These are phyloP conservation scores for Watsonalla binaria DNA, from an alignment of 2,888 invertebrate genomes.

Conservation along the genomic window DNA sequence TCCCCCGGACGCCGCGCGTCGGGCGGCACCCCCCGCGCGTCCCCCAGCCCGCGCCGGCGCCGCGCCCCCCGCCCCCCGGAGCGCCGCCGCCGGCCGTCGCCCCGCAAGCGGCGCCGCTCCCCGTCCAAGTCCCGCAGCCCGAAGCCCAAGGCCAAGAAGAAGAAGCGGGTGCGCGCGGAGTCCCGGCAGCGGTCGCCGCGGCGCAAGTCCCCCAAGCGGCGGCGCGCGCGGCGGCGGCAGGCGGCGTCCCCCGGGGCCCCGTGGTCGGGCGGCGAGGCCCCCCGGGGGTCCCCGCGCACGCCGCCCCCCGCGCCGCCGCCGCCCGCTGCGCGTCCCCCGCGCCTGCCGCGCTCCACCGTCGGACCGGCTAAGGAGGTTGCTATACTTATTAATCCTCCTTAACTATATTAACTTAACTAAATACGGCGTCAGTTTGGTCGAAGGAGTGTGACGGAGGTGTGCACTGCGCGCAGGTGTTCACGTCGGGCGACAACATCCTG, in stretches of 20 bases:
- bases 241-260: slow-evolving; percentile 8
- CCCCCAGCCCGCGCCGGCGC: slow-evolving; percentile 61
- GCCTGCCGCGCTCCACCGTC: slow-evolving; percentile 50
- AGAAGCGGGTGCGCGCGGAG: slow-evolving; percentile 45
- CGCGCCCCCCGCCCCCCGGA: slow-evolving; percentile 20
- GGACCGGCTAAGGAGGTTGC: slow-evolving; percentile 85
- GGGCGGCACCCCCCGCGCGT: slow-evolving; percentile 78
- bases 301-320: slow-evolving; percentile 39
- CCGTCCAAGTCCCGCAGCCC: slow-evolving; percentile 19
- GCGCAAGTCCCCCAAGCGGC: slow-evolving; percentile 24
- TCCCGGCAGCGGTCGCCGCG: slow-evolving; percentile 26
- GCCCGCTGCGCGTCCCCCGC: slow-evolving; percentile 33
- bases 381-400: neutral
- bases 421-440: no score
- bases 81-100: slow-evolving; percentile 18
- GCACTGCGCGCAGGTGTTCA: slow-evolving; percentile 84
- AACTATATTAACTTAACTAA: no score
- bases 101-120: slow-evolving; percentile 10
- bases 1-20: slow-evolving; percentile 62
- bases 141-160: slow-evolving; percentile 46
- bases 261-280: slow-evolving; percentile 77
- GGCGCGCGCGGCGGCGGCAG: slow-evolving; percentile 18
- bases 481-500: slow-evolving; percentile 94
- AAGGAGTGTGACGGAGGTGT: no score
- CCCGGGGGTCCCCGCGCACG: slow-evolving; percentile 80